A percentile compares a stretch with the other conserved stretches of the same genome.
phyloP scores from a whole-genome alignment of 2,113 vertebrate genomes.

The Eulemur macaco region DNA sequence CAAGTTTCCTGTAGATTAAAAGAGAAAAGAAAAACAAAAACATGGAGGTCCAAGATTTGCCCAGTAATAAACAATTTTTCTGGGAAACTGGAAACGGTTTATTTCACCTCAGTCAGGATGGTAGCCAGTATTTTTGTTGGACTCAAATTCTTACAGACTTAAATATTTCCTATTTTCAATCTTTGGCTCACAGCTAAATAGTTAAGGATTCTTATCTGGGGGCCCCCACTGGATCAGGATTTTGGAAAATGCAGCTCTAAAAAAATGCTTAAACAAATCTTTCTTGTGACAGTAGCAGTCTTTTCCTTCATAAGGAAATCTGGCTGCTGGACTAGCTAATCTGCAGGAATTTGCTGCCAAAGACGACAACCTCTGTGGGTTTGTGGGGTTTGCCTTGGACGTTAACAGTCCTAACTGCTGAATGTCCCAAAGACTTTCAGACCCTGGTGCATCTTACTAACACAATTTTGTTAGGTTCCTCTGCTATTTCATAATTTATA shows the following conservation, averaged over 20 bases:
- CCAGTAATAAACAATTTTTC: neutral
- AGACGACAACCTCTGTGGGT: neutral
- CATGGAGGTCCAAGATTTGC: neutral
- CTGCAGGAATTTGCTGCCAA: neutral
- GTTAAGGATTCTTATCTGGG: conserved; percentile 13
- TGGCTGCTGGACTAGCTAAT: neutral
- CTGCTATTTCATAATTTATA: neutral
- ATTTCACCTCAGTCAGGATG: neutral
- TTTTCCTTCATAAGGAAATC: conserved; percentile 17
- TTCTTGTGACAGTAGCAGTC: neutral
- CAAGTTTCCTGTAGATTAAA: conserved; percentile 49
- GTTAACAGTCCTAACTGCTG: neutral
- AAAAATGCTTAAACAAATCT: conserved; percentile 6
- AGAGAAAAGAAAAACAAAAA: neutral
- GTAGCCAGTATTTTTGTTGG: conserved; percentile 56
- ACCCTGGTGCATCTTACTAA: neutral
- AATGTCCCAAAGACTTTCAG: neutral
- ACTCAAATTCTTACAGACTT: conserved; percentile 41
- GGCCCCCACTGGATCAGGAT: conserved; percentile 30
- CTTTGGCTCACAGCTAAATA: conserved; percentile 26
- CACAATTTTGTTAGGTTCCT: neutral
- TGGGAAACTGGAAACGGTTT: conserved; percentile 58
- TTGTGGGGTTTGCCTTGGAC: neutral
- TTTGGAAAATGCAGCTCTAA: conserved; percentile 27
- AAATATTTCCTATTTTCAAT: conserved; percentile 45